Evolutionary conservation across 1,140 invertebrate species (phyloP).

Genomic region (Orussus abietinus): DNA sequence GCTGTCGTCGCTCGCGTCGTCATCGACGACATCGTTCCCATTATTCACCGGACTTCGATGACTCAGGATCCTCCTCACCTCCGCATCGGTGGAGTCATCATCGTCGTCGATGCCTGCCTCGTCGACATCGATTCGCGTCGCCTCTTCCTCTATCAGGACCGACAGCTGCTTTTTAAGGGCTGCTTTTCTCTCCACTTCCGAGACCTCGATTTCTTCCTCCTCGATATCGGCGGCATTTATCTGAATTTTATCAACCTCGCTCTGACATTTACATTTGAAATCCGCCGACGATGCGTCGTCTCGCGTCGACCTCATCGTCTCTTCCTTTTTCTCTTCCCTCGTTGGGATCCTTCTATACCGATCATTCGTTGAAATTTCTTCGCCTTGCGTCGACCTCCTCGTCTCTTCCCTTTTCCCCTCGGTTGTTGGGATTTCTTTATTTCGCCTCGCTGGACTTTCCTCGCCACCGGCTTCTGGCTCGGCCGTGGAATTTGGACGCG

Average conservation of each 20-base stretch:
- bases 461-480: neutral
- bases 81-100: slow-evolving; percentile 14
- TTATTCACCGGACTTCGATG: no score
- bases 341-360: neutral
- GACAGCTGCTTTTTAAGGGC: no score
- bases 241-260: no score
- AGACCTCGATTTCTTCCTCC: no score
- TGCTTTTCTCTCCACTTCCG: no score
- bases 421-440: neutral
- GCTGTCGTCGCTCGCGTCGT: slow-evolving; percentile 33
- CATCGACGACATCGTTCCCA: slow-evolving; percentile 17
- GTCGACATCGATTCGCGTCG: no score
- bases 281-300: no score
- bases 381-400: slow-evolving; percentile 1
- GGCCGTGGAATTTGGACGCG: slow-evolving; percentile 9
- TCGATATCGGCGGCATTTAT: no score
- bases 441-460: neutral
- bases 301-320: slow-evolving; percentile 3
- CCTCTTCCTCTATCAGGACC: no score
- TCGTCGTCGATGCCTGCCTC: no score
- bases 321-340: neutral
- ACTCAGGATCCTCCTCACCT: slow-evolving; percentile 12
- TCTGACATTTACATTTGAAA: no score
- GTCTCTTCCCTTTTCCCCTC: slow-evolving; percentile 1
- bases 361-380: slow-evolving; percentile 1